Conservation (phyloP, 2,888 invertebrate species). For the Lomographa bimaculata region DNA sequence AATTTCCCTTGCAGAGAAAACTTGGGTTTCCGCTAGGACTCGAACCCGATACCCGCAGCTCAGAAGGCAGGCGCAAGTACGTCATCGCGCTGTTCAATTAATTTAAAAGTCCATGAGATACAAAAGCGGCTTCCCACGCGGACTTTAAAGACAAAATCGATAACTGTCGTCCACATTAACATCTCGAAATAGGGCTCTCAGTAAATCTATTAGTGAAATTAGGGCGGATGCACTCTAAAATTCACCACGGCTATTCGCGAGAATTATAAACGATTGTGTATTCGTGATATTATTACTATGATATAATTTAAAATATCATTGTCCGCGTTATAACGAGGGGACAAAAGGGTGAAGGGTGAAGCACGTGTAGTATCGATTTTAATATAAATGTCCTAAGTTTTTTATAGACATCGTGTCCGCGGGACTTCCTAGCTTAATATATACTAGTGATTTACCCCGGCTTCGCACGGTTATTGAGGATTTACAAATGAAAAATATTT, state of each 20-base stretch:
- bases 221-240: conserved; percentile 61
- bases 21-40: no score
- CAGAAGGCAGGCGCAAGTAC: no score
- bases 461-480: no score
- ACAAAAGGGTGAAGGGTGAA: conserved; percentile 55
- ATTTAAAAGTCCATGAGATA: no score
- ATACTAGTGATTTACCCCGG: no score
- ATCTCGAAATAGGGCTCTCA: conserved; percentile 54
- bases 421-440: no score
- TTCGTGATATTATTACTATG: conserved; percentile 45
- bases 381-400: conserved; percentile 44
- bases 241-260: conserved; percentile 51
- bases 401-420: no score
- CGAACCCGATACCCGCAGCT: no score
- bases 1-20: no score
- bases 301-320: conserved; percentile 76
- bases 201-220: conserved; percentile 63
- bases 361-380: conserved; percentile 58
- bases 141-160: conserved; percentile 12
- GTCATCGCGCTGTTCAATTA: no score
- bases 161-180: conserved; percentile 30
- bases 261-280: conserved; percentile 65
- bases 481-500: no score
- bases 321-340: conserved; percentile 62
- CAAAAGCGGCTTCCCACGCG: no score